Percentiles rank a stretch among this genome's conserved stretches.
These are phyloP conservation scores for Aptenodytes forsteri DNA, from an alignment of 2,113 vertebrate genomes.

Conservation along the genomic window DNA sequence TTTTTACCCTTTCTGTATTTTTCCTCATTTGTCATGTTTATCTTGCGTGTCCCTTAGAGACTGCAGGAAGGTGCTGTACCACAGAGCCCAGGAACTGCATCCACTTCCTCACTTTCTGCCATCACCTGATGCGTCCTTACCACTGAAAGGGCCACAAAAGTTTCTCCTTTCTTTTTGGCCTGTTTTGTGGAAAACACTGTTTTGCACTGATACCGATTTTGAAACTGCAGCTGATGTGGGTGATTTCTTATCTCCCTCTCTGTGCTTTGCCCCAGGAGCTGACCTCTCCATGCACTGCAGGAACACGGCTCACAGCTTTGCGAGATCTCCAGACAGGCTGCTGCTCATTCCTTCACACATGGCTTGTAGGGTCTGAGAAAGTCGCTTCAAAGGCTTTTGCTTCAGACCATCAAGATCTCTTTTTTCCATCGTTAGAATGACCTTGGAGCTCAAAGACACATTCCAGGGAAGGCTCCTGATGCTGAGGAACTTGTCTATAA, in stretches of 20 bases:
- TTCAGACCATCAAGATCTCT: not conserved
- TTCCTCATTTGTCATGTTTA: not conserved
- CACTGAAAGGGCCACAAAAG: not conserved
- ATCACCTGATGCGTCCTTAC: not conserved
- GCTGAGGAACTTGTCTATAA: not conserved
- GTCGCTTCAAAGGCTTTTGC: not conserved
- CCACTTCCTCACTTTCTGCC: not conserved
- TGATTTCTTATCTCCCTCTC: not conserved
- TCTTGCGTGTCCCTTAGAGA: not conserved
- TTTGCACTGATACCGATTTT: not conserved
- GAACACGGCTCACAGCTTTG: not conserved
- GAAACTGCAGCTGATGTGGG: not conserved
- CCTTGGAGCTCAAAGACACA: conserved; percentile 22
- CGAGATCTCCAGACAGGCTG: not conserved
- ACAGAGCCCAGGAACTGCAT: not conserved
- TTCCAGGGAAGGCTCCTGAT: not conserved
- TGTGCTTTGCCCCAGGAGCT: not conserved
- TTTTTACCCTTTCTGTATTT: not conserved
- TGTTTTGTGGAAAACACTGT: not conserved
- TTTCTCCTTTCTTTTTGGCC: not conserved
- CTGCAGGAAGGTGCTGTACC: not conserved
- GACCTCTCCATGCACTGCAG: not conserved
- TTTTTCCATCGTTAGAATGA: not conserved
- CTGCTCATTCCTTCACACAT: not conserved
- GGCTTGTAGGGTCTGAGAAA: not conserved